Evolutionary conservation across 92 coral and sea anemone genomes (phyloP).

Genomic region (Bergia sp.): DNA sequence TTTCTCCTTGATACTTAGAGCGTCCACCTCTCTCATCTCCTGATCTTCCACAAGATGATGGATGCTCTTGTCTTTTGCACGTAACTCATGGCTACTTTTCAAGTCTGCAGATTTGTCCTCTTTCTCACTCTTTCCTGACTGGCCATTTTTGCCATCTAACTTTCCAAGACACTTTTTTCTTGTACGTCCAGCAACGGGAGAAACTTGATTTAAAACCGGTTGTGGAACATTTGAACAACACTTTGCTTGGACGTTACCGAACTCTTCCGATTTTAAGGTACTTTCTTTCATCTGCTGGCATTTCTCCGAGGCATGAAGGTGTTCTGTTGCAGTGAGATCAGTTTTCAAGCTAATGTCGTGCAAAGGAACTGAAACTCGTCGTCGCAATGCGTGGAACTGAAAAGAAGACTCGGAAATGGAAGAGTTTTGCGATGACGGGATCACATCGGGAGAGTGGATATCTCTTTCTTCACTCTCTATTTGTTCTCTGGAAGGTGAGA

Average conservation of each 20-base stretch:
- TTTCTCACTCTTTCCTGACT: conserved; percentile 48
- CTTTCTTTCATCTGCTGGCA: neutral
- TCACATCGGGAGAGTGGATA: conserved; percentile 84
- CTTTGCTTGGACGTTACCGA: neutral
- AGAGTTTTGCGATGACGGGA: conserved; percentile 86
- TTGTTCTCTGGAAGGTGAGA: conserved; percentile 1
- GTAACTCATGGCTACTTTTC: neutral
- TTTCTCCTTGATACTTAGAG: conserved; percentile 13
- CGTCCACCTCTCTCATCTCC: conserved; percentile 9
- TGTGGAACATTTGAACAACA: conserved; percentile 34
- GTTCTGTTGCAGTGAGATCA: neutral
- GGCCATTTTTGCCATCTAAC: conserved; percentile 11
- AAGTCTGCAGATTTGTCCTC: conserved; percentile 15
- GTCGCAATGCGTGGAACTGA: conserved; percentile 70
- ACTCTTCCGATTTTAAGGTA: neutral
- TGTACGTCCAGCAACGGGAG: conserved; percentile 89
- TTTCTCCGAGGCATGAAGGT: neutral
- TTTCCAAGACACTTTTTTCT: conserved; percentile 61
- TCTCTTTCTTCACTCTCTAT: conserved; percentile 1
- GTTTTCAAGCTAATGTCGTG: conserved; percentile 15
- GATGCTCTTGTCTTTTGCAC: neutral
- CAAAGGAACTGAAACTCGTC: conserved; percentile 60
- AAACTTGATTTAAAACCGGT: conserved; percentile 23
- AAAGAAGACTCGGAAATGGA: conserved; percentile 66
- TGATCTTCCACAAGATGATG: neutral